phyloP scores from a whole-genome alignment of 1,140 invertebrate genomes.

The Megalonaias nervosa region DNA sequence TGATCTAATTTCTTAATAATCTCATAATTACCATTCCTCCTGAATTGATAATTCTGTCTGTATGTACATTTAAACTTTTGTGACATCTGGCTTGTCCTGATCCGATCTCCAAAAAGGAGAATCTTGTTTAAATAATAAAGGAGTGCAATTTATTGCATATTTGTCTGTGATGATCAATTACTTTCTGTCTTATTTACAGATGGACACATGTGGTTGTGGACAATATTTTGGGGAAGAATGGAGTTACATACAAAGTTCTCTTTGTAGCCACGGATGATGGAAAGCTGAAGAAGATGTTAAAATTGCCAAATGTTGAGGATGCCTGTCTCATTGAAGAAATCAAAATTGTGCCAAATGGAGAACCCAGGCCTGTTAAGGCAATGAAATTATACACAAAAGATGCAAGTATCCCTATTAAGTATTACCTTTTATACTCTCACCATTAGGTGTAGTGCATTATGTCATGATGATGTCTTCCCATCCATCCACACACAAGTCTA shows the following conservation, averaged over 20 bases:
- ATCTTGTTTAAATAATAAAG: no score
- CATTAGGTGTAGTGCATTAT: no score
- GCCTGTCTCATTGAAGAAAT: conserved; percentile 91
- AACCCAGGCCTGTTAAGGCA: conserved; percentile 75
- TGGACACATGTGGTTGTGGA: conserved; percentile 88
- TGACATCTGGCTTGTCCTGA: no score
- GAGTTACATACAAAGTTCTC: conserved; percentile 78
- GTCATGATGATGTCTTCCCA: no score
- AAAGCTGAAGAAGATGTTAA: conserved; percentile 85
- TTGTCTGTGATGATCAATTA: no score
- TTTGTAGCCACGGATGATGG: conserved; percentile 86
- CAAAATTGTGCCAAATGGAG: conserved; percentile 77
- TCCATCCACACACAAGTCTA: no score
- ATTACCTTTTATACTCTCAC: not conserved
- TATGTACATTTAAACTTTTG: no score
- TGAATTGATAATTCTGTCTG: no score
- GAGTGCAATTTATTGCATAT: no score
- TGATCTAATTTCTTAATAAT: no score
- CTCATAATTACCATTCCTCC: no score
- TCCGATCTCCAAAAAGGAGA: no score
- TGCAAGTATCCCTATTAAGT: conserved; percentile 50
- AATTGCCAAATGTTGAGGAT: conserved; percentile 74
- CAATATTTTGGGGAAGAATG: conserved; percentile 79
- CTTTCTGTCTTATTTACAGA: conserved; percentile 41
- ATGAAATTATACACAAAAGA: conserved; percentile 87